phyloP scores from a whole-genome alignment of 2,113 vertebrate species.

The Misgurnus anguillicaudatus region DNA sequence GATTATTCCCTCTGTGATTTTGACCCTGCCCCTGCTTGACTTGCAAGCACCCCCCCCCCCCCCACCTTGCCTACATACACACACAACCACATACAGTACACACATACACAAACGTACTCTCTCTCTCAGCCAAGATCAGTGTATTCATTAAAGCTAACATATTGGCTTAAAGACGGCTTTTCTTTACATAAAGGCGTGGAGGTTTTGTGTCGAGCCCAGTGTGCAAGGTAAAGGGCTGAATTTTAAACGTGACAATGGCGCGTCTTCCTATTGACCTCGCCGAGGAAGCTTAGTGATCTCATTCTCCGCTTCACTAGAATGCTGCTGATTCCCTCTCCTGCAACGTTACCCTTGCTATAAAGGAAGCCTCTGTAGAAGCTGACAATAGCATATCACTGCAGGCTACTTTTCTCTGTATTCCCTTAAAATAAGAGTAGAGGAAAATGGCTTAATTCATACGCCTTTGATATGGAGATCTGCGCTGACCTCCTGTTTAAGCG shows the following conservation, averaged over 20 bases:
- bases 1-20: slow-evolving; percentile 73
- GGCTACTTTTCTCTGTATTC: slow-evolving; percentile 74
- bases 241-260: slow-evolving; percentile 71
- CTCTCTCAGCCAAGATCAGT: slow-evolving; percentile 58
- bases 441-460: slow-evolving; percentile 81
- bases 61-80: slow-evolving; percentile 29
- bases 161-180: slow-evolving; percentile 70
- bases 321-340: slow-evolving; percentile 74
- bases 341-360: slow-evolving; percentile 67
- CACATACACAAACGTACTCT: slow-evolving; percentile 22
- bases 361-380: slow-evolving; percentile 66
- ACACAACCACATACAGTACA: slow-evolving; percentile 13
- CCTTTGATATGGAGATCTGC: slow-evolving; percentile 88
- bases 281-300: slow-evolving; percentile 76
- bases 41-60: slow-evolving; percentile 62
- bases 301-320: slow-evolving; percentile 75
- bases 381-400: slow-evolving; percentile 73
- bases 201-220: slow-evolving; percentile 65
- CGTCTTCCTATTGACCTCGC: slow-evolving; percentile 73
- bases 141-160: slow-evolving; percentile 74
- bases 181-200: slow-evolving; percentile 73
- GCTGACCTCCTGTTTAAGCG: slow-evolving; percentile 73
- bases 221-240: slow-evolving; percentile 71
- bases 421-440: slow-evolving; percentile 63
- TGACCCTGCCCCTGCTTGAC: slow-evolving; percentile 74